Percentiles rank a stretch among this genome's conserved stretches.
phyloP scores from a whole-genome alignment of 2,797 vertebrate species.

The Galagoides demidoff region DNA sequence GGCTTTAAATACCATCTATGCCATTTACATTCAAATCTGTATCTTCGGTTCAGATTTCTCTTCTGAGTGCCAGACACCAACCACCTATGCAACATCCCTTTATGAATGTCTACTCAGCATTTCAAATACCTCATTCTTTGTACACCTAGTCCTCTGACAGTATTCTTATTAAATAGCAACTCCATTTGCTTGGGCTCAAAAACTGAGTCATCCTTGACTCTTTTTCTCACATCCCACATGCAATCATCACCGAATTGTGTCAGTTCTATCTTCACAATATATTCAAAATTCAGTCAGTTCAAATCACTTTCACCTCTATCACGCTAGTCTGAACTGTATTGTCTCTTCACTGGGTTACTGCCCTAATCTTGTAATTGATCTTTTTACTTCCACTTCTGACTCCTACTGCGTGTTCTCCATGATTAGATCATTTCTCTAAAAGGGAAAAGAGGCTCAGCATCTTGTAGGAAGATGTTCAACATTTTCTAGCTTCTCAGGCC shows the following conservation, averaged over 20 bases:
- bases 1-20: background rate
- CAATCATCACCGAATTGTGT: background rate
- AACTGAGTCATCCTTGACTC: background rate
- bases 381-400: background rate
- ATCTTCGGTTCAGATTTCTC: background rate
- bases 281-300: background rate
- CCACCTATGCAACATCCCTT: background rate
- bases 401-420: background rate
- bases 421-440: background rate
- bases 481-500: background rate
- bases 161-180: conserved; percentile 12
- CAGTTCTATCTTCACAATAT: background rate
- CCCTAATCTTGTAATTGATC: background rate
- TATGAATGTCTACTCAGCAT: background rate
- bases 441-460: background rate
- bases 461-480: background rate
- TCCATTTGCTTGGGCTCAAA: background rate
- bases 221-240: background rate
- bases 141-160: background rate
- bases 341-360: background rate
- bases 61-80: background rate
- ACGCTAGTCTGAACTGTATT: background rate
- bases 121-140: background rate
- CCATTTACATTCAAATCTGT: accelerated
- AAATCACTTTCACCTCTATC: background rate